phyloP scores from a whole-genome alignment of 2,888 invertebrate genomes.

The Taphrorychus bicolor region DNA sequence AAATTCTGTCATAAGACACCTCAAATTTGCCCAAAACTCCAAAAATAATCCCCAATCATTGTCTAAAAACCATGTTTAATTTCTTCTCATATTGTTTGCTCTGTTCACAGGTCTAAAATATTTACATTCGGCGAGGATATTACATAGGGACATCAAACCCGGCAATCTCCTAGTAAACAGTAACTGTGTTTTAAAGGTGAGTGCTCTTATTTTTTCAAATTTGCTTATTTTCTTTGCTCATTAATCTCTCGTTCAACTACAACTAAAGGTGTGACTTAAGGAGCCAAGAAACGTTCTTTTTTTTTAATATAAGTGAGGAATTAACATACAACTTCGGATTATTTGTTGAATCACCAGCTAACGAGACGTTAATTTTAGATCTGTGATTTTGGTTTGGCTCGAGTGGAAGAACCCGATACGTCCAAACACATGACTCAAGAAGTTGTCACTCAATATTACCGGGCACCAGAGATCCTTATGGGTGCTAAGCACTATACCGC shows the following conservation, averaged over 20 bases:
- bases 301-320: no score
- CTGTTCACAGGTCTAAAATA: constrained; percentile 85
- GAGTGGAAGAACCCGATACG: constrained; percentile 95
- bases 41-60: no score
- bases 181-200: constrained; percentile 95
- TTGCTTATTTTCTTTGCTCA: constrained; percentile 18
- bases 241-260: constrained; percentile 12
- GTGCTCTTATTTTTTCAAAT: constrained; percentile 25
- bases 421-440: constrained; percentile 98
- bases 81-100: no score
- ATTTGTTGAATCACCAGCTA: background rate
- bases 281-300: constrained; percentile 25
- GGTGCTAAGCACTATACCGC: constrained; percentile 97
- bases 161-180: constrained; percentile 99
- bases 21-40: no score
- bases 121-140: constrained; percentile 96
- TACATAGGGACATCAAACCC: constrained; percentile 99
- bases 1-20: no score
- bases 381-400: constrained; percentile 98
- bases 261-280: no score
- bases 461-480: constrained; percentile 99
- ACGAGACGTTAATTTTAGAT: constrained; percentile 66
- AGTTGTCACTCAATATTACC: constrained; percentile 99
- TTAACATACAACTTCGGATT: no score
- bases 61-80: no score